Percentiles rank a stretch among this genome's conserved stretches.
phyloP scores from a whole-genome alignment of 2,113 vertebrate genomes.

The Notarius lentiginosus region DNA sequence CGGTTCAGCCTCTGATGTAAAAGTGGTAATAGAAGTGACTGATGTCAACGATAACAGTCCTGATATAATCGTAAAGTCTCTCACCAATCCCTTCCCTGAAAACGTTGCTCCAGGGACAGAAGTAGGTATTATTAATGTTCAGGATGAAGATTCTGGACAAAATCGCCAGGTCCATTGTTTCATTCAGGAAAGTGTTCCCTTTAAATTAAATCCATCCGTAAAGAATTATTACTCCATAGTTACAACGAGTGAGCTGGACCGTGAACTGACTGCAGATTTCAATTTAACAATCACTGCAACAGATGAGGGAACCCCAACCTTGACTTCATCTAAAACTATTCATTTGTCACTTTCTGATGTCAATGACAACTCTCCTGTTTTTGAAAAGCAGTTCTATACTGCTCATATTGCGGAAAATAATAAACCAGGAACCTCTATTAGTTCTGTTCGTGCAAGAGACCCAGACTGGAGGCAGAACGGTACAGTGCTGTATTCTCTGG shows the following conservation, averaged over 20 bases:
- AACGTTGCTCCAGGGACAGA: background rate
- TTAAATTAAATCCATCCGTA: constrained; percentile 1
- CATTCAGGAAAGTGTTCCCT: background rate
- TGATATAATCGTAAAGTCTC: background rate
- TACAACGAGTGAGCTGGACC: background rate
- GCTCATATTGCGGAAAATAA: constrained; percentile 4
- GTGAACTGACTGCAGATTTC: background rate
- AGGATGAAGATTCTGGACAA: background rate
- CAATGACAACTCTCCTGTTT: background rate
- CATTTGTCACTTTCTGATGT: background rate
- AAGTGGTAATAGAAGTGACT: background rate
- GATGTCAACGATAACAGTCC: constrained; percentile 10
- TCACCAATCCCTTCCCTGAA: background rate
- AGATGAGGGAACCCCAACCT: background rate
- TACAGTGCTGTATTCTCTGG: too few species aligned
- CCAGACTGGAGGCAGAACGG: constrained; percentile 74
- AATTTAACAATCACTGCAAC: constrained; percentile 2
- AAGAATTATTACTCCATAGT: constrained; percentile 2
- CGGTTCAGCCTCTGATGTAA: background rate
- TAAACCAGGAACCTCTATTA: constrained; percentile 12
- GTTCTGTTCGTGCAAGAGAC: constrained; percentile 21
- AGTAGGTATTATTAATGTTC: constrained; percentile 5
- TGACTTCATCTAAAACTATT: background rate
- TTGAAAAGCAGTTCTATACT: background rate
- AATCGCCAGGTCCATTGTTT: background rate